These are phyloP conservation scores for Limulus polyphemus DNA, from an alignment of 2,888 invertebrate species.

Conservation along the genomic window DNA sequence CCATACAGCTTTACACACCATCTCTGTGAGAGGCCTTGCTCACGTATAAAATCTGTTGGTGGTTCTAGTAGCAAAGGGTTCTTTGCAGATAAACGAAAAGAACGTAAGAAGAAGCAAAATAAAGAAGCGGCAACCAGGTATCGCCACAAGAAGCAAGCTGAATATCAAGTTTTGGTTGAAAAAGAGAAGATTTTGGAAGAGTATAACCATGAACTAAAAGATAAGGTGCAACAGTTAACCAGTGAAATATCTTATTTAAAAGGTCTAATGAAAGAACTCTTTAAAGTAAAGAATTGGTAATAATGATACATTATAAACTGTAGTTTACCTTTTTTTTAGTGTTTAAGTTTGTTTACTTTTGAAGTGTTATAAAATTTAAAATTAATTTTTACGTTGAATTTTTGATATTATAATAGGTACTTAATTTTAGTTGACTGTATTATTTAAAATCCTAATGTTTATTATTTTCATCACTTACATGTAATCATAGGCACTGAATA, in stretches of 20 bases:
- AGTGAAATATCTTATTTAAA: slow-evolving; percentile 76
- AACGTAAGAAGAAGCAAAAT: slow-evolving; percentile 79
- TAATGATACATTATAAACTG: neutral
- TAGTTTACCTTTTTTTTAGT: too few relatives aligned
- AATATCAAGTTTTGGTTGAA: slow-evolving; percentile 59
- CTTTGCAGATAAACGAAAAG: slow-evolving; percentile 29
- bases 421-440: too few relatives aligned
- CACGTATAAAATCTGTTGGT: neutral
- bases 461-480: too few relatives aligned
- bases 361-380: too few relatives aligned
- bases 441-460: too few relatives aligned
- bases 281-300: neutral
- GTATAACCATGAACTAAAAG: slow-evolving; percentile 52
- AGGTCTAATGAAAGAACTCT: slow-evolving; percentile 57
- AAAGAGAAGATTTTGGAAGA: slow-evolving; percentile 58
- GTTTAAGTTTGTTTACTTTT: too few relatives aligned
- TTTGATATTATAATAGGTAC: too few relatives aligned
- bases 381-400: too few relatives aligned
- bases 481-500: too few relatives aligned
- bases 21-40: neutral
- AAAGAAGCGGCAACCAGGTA: slow-evolving; percentile 85
- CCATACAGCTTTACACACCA: too few relatives aligned
- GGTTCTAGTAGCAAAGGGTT: neutral
- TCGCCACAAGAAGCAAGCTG: slow-evolving; percentile 75
- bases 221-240: slow-evolving; percentile 58